Percentiles rank a stretch among this genome's conserved stretches.
These are phyloP conservation scores for Orchesellides sinensis DNA, from an alignment of 2,888 invertebrate species.

Conservation along the genomic window DNA sequence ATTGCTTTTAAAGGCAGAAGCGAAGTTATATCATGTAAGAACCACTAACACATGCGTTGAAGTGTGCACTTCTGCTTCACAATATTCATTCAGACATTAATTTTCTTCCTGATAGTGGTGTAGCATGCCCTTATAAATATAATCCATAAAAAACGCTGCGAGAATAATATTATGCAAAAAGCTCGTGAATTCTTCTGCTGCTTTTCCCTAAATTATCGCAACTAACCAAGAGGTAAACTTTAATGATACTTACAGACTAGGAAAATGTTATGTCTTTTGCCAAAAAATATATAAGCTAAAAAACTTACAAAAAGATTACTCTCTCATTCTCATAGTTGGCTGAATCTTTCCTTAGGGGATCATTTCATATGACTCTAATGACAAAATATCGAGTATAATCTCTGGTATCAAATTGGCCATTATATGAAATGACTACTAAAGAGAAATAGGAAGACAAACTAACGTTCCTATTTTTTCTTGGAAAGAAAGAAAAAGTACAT, in stretches of 20 bases:
- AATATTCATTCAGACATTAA: conserved; percentile 11
- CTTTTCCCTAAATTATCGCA: conserved; percentile 7
- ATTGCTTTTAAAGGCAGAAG: too few species aligned
- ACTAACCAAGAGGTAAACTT: conserved; percentile 33
- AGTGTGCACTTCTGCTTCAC: too few species aligned
- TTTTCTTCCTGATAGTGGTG: conserved; percentile 16
- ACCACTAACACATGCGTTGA: too few species aligned
- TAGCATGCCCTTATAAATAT: not conserved
- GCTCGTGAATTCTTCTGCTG: not conserved
- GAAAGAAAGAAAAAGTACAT: conserved; percentile 20
- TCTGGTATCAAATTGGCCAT: conserved; percentile 69
- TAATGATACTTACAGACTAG: conserved; percentile 29
- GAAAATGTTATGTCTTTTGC: conserved; percentile 19
- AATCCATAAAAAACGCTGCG: conserved; percentile 1
- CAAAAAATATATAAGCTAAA: conserved; percentile 39
- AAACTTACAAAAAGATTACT: conserved; percentile 71
- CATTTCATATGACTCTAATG: conserved; percentile 72
- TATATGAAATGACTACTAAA: conserved; percentile 63
- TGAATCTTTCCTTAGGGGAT: conserved; percentile 70
- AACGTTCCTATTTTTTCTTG: not conserved
- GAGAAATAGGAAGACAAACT: not conserved
- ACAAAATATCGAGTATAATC: conserved; percentile 70
- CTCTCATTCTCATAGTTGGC: conserved; percentile 51
- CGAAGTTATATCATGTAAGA: too few species aligned
- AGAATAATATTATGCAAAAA: conserved; percentile 26